phyloP scores from a whole-genome alignment of 2,113 vertebrate species.

The Spermophilus dauricus region DNA sequence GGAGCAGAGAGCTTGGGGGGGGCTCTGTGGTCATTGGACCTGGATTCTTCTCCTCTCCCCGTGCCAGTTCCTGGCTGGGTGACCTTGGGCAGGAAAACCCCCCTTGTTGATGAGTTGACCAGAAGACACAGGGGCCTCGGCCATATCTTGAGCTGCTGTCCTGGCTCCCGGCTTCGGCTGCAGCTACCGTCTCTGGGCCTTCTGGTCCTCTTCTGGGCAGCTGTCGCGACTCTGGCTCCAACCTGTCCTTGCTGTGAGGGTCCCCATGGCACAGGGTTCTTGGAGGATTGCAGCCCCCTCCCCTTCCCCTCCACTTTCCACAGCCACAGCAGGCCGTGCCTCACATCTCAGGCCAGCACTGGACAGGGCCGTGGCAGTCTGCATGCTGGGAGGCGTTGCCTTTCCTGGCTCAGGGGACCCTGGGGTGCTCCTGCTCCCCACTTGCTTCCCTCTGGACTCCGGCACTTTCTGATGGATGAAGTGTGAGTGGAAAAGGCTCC shows the following conservation, averaged over 20 bases:
- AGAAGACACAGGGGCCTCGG: background rate
- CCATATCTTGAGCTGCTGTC: background rate
- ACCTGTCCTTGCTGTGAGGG: background rate
- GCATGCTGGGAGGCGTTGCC: background rate
- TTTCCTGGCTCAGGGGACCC: slow-evolving; percentile 17
- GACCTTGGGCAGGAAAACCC: background rate
- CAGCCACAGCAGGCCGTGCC: background rate
- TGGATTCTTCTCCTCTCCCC: background rate
- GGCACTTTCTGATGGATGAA: slow-evolving; percentile 79
- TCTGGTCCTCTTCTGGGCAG: slow-evolving; percentile 51
- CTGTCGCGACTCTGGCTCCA: background rate
- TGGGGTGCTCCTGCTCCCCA: background rate
- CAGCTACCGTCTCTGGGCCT: slow-evolving; percentile 33
- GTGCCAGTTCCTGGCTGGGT: background rate
- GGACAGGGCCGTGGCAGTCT: background rate
- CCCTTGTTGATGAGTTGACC: background rate
- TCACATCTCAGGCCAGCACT: background rate
- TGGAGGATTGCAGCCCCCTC: background rate
- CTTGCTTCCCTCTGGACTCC: slow-evolving; percentile 54
- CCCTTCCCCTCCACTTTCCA: background rate
- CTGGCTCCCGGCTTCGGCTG: slow-evolving; percentile 13
- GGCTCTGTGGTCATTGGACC: background rate
- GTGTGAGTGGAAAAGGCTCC: slow-evolving; percentile 79
- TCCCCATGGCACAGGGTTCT: background rate
- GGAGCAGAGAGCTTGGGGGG: background rate